Base-by-base conservation (phyloP, 2,797 vertebrate genomes). In the Lepus oiostolus region DNA sequence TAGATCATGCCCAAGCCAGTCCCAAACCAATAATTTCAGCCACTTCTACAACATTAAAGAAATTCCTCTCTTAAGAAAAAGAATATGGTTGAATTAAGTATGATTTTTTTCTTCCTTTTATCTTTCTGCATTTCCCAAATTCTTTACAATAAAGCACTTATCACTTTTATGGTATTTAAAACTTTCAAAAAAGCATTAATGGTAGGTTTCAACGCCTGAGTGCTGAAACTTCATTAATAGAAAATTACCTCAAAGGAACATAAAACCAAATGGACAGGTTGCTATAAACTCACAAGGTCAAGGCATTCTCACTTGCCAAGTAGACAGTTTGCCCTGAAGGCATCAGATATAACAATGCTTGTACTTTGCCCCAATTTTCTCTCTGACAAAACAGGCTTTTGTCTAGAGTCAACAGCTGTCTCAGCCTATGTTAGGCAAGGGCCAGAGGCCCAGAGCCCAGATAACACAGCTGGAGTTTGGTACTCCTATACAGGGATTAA, bases 311-410 rank as follows among this genome's bases (percentile, higher is more conserved):
- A 83, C 72, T 81, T 81, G 91, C 92, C 92, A 91, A 96, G 67
- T 6, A 94, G 86, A 90, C 67, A 87, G 96, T 93, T 92, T 95
- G 75, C 74, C 92, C 85, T 17, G 58, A 92, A 85, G 85, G 79
- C 75, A 90, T 90, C 52, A 95, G 74, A 95, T 87, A 96, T 91
- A 95, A 91, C 85, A 97, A 95, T 68, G 74, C 74, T 75, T 85
- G 71, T 67, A 84, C 90, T 96, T 84, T 96, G 68, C 85, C 90
- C 90, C 85, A 90, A 11, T 93, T 83, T 93, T 95, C 90, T 88
- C 92, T 89, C 85, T 96, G 62, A 96, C 90, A 96, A 96, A 97
- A 95, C 0, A 92, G 87, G 75, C 83, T 96, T 97, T 96, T 96
- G 96, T 97, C 71, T 94, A 32, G 24, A 96, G 83, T 95, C 85